Evolutionary conservation across 2,797 vertebrate species (phyloP), one percentile per base, ranked within the genome.

Genomic region (Momotus momota): DNA sequence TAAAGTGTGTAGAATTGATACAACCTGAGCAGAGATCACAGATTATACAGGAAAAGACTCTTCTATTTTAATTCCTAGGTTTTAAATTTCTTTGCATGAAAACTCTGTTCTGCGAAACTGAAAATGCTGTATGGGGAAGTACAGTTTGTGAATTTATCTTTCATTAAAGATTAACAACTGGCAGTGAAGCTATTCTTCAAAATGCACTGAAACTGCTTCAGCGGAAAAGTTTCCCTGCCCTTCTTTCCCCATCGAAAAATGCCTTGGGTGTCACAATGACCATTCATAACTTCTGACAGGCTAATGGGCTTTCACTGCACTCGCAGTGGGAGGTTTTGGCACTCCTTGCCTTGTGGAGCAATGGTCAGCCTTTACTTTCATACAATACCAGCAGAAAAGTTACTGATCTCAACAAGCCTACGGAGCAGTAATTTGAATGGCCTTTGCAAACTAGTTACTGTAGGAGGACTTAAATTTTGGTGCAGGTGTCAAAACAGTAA

Each of bases 211-310:
- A 82, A 29, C 40, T 40, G 46, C 33, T 77, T 55, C 43, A 94
- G 57, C 9, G 18, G 48, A 60, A 77, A 23, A 89, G 45, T 25
- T 82, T 18, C 54, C 48, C 38, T 57, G 45, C 18, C 41, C 12
- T 87, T 89, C 60, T n/a, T 65, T 77, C 19, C 33, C 41, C 40
- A 55, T 4, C 86, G 83, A 70, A 86, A 88, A 87, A 81, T 10
- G 38, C 82, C 64, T 20, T 23, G 60, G 41, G 26, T 77, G 33
- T 85, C 75, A 60, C 48, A 80, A 23, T 4, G 27, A 60, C 74
- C 41, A 93, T 91, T 93, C 61, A 65, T 92, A 95, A 97, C 31
- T 94, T 88, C 41, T 83, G 84, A 92, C 84, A 89, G 52, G 45
- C 64, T 60, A 84, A 75, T 5, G 5, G 55, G 51, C 70, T 87